Conservation (phyloP, 2,888 invertebrate species). For the Epirrita christyi region DNA sequence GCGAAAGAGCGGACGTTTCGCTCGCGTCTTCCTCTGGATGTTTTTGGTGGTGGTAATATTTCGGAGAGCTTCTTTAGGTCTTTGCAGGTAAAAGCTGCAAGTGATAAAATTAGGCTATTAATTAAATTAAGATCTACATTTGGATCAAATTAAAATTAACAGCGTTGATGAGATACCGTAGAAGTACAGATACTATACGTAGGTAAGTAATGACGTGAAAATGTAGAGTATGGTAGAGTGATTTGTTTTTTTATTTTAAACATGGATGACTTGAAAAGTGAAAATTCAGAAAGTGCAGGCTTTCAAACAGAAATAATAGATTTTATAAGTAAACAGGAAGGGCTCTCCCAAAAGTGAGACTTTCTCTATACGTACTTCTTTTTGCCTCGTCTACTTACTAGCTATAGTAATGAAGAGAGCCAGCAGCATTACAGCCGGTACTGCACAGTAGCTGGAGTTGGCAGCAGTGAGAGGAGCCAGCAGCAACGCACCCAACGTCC, state of each 20-base stretch:
- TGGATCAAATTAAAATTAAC: no score
- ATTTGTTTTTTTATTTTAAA: no score
- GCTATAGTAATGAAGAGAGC: constrained; percentile 80
- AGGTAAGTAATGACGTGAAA: no score
- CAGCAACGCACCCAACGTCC: constrained; percentile 85
- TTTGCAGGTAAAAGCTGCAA: constrained; percentile 72
- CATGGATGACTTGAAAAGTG: no score
- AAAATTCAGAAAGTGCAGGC: no score
- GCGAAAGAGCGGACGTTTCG: constrained; percentile 80
- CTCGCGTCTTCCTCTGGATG: constrained; percentile 68
- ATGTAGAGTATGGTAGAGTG: no score
- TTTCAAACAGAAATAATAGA: no score
- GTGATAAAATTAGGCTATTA: not conserved
- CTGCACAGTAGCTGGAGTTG: constrained; percentile 84
- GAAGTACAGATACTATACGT: no score
- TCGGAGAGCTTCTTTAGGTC: constrained; percentile 71
- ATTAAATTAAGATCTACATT: no score
- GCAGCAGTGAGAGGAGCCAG: constrained; percentile 85
- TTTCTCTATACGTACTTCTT: not conserved
- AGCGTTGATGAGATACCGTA: no score
- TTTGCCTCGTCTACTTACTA: constrained; percentile 61
- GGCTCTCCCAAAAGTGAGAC: not conserved
- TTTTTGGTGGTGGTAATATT: constrained; percentile 69
- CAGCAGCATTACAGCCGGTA: constrained; percentile 82
- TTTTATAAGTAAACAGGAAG: no score